Conservation (phyloP, 2,113 vertebrate genomes). For the Picathartes gymnocephalus region DNA sequence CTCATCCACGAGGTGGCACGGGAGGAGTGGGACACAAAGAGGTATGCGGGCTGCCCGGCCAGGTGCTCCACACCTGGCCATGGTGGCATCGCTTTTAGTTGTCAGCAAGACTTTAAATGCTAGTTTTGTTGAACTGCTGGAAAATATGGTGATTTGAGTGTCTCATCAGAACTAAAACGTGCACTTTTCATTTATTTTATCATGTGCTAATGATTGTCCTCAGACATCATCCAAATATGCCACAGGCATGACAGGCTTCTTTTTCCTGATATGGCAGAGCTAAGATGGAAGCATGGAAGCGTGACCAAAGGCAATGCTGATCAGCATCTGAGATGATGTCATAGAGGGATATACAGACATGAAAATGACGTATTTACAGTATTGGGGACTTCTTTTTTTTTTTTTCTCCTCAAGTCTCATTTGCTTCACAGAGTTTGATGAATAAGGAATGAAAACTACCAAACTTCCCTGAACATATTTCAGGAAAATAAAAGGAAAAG, state of each 20-base stretch:
- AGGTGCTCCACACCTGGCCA: background rate
- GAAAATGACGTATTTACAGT: background rate
- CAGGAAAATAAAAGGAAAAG: background rate
- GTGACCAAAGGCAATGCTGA: background rate
- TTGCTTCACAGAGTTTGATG: background rate
- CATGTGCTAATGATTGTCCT: background rate
- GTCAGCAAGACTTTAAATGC: background rate
- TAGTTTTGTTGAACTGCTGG: background rate
- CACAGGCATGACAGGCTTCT: background rate
- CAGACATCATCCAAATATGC: background rate
- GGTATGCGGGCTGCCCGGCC: conserved; percentile 23
- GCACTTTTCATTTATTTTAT: conserved; percentile 16
- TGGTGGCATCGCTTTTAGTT: rapidly evolving
- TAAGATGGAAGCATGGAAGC: background rate
- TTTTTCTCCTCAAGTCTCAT: background rate
- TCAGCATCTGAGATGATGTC: background rate
- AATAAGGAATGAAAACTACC: background rate
- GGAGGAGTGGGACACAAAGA: background rate
- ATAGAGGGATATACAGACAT: background rate
- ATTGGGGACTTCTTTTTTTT: background rate
- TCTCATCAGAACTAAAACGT: background rate
- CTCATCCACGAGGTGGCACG: background rate
- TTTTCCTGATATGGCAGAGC: background rate
- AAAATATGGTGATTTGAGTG: background rate
- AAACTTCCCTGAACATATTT: background rate